phyloP scores from a whole-genome alignment of 1,140 invertebrate species.

The Drosophila sp. region DNA sequence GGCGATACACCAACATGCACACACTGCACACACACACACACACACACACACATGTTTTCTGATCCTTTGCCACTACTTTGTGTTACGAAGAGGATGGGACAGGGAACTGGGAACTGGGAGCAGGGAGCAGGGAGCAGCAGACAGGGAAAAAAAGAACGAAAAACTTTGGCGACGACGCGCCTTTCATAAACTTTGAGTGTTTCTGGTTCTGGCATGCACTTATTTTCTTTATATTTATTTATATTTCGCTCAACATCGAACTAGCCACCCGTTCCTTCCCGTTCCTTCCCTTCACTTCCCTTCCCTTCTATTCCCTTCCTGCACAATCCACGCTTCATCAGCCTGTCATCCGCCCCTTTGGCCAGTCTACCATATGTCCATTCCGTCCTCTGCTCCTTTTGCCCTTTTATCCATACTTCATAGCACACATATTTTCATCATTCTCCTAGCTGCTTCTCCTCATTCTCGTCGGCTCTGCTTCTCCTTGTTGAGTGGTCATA shows the following conservation, averaged over 20 bases:
- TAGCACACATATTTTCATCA: conserved; percentile 28
- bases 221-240: conserved; percentile 79
- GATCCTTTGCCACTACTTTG: conserved; percentile 56
- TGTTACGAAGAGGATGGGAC: conserved; percentile 28
- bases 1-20: conserved; percentile 62
- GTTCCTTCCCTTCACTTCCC: not conserved
- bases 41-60: conserved; percentile 32
- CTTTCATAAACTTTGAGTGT: conserved; percentile 82
- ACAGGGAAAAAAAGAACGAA: conserved; percentile 18
- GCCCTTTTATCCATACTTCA: conserved; percentile 12
- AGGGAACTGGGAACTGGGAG: not conserved
- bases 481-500: conserved; percentile 42
- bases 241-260: conserved; percentile 68
- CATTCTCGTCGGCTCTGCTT: not conserved
- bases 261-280: not conserved
- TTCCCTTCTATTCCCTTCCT: not conserved
- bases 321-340: no score
- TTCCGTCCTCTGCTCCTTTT: not conserved
- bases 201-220: conserved; percentile 79
- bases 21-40: conserved; percentile 26
- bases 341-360: not conserved
- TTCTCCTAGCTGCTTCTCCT: not conserved
- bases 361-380: conserved; percentile 13
- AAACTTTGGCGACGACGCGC: conserved; percentile 75
- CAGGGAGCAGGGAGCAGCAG: not conserved